A percentile compares a stretch with the other conserved stretches of the same genome.
Evolutionary conservation across 2,888 invertebrate genomes (phyloP).

Genomic region (Dasypolia templi): DNA sequence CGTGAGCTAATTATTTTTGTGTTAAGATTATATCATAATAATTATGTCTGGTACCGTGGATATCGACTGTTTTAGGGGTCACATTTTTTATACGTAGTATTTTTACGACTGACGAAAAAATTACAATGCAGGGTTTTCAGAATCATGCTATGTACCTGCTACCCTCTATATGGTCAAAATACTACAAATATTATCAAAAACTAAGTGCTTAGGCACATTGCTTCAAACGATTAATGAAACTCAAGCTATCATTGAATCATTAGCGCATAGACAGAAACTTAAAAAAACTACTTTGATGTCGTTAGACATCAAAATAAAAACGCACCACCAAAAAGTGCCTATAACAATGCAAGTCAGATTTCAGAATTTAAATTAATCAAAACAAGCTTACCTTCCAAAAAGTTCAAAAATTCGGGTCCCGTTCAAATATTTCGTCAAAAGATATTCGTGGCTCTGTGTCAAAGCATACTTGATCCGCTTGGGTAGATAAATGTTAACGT

Average conservation of each 20-base stretch:
- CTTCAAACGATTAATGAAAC: too few species aligned
- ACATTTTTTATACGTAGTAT: neutral
- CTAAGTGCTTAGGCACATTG: too few species aligned
- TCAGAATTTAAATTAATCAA: constrained; percentile 62
- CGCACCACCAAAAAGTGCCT: constrained; percentile 15
- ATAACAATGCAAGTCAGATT: constrained; percentile 48
- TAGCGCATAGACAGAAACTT: neutral
- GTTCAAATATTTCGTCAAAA: constrained; percentile 80
- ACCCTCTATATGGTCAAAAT: too few species aligned
- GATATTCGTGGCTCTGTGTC: constrained; percentile 81
- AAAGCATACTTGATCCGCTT: constrained; percentile 89
- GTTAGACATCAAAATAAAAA: constrained; percentile 17
- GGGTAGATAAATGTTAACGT: constrained; percentile 86
- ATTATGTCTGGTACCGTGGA: neutral
- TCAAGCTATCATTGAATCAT: too few species aligned
- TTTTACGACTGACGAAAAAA: too few species aligned
- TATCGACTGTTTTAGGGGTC: neutral
- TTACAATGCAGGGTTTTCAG: too few species aligned
- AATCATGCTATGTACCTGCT: too few species aligned
- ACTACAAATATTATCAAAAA: neutral
- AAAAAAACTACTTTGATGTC: neutral
- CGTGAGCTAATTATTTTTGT: constrained; percentile 42
- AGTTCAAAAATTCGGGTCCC: constrained; percentile 68
- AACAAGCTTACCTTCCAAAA: constrained; percentile 52
- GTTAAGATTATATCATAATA: constrained; percentile 42